Base-by-base conservation (phyloP, 2,797 vertebrate genomes). In the Brachymystax lenok region DNA sequence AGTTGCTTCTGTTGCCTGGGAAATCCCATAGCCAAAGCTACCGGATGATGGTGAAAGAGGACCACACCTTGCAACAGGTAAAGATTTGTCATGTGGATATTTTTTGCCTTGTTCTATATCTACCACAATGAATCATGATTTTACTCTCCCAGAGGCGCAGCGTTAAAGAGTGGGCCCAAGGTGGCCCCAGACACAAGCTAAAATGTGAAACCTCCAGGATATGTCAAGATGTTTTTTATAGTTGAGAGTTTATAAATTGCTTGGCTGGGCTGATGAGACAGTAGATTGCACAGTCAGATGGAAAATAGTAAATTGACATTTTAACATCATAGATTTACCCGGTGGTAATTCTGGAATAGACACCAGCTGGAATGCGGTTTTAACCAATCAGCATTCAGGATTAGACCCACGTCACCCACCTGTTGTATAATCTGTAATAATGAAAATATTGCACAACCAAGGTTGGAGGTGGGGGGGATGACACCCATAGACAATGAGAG, bases 391-490 rank as follows among this genome's bases (percentile, higher is more conserved):
- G 40, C 40, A 46, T 46, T 46, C 10, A 46, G 40, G 40, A 46
- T 13, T 46, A 46, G 40, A 46, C 40, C 40, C 10, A 46, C 10
- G 40, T 46, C 40, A 46, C 10, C 40, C 40, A 46, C 10, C 10
- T 10, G 12, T 46, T 6, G 27, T 40, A 67, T 3, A 10, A 17
- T 69, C 8, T 40, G 40, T 46, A 46, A 46, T 46, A 46, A n/a
- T 46, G 3, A 40, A n/a, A 12, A 30, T 52, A 46, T 66, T 75
- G 59, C 61, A 56, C 40, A 74, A 33, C 75, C 85, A 64, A 74
- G 14, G n/a, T n/a, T n/a, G n/a, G n/a, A n/a, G 24, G 24, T 24
- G 24, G 24, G 78, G 75, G 71, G 33, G 30, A 19, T 51, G 28
- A 3, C 28, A 24, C 24, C 24, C 28, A 8, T 21, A 71, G 70